phyloP scores from a whole-genome alignment of 92 coral and sea anemone species.

The Bergia sp. region DNA sequence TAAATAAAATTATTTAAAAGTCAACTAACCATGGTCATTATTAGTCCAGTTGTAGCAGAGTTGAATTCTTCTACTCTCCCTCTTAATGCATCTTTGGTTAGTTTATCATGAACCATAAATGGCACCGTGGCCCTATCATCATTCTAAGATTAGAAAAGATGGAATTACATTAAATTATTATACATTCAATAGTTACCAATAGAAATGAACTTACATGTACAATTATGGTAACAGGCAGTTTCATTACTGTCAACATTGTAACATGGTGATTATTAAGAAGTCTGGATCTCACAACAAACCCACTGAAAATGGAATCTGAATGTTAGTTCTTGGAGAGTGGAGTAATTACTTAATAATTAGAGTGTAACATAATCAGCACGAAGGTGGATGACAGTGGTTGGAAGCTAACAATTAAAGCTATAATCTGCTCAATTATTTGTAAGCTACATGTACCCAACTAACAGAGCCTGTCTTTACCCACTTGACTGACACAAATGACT shows the following conservation, averaged over 20 bases:
- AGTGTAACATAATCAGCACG: too few relatives aligned
- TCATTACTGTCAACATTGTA: too few relatives aligned
- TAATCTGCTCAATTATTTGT: too few relatives aligned
- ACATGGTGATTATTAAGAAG: too few relatives aligned
- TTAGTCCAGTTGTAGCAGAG: slow-evolving; percentile 86
- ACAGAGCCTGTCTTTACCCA: too few relatives aligned
- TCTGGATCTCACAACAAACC: too few relatives aligned
- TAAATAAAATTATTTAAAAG: not conserved
- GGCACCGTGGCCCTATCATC: slow-evolving; percentile 81
- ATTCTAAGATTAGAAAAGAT: slow-evolving; percentile 52
- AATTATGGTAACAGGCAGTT: too few relatives aligned
- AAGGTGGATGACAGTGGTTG: not conserved
- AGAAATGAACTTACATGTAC: not conserved
- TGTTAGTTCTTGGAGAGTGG: too few relatives aligned
- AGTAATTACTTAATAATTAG: too few relatives aligned
- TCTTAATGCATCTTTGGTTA: slow-evolving; percentile 72
- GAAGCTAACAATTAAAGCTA: not conserved
- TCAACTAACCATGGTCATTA: slow-evolving; percentile 93
- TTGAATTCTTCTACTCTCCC: slow-evolving; percentile 86
- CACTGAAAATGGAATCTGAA: too few relatives aligned
- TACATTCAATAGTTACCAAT: not conserved
- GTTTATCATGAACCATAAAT: slow-evolving; percentile 72
- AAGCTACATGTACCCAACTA: too few relatives aligned
- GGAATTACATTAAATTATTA: not conserved
- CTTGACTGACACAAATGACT: too few relatives aligned